Percentiles rank a stretch among this genome's conserved stretches.
Conservation (phyloP, 1,140 invertebrate species). For the Drosophila nasuta region DNA sequence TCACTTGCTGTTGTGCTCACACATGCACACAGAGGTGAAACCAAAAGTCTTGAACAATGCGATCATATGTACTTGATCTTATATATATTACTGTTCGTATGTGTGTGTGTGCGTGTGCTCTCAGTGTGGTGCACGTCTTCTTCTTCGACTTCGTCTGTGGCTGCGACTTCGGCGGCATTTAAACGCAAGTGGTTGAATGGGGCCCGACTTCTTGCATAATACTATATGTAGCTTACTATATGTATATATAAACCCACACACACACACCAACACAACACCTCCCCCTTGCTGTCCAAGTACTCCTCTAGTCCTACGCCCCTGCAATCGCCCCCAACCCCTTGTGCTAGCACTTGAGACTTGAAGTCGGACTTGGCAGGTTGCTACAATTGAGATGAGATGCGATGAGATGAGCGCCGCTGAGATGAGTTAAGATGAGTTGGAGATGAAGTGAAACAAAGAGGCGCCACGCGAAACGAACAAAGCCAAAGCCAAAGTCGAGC, state of each 20-base stretch:
- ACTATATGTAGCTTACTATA: not conserved
- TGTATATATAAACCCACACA: not conserved
- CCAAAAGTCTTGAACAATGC: conserved; percentile 55
- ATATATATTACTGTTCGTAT: conserved; percentile 18
- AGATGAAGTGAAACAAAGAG: conserved; percentile 63
- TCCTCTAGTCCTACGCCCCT: not conserved
- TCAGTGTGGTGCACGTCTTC: conserved; percentile 44
- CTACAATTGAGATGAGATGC: conserved; percentile 58
- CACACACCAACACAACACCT: too few species aligned
- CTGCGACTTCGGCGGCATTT: conserved; percentile 51
- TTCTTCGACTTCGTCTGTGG: conserved; percentile 12
- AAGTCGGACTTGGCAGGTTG: conserved; percentile 62
- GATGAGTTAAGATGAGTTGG: conserved; percentile 16
- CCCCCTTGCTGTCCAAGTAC: not conserved
- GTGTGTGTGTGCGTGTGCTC: conserved; percentile 22
- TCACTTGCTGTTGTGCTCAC: conserved; percentile 4
- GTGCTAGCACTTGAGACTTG: conserved; percentile 62
- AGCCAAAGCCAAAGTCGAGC: conserved; percentile 12
- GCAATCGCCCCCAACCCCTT: not conserved
- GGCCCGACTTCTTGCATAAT: conserved; percentile 77
- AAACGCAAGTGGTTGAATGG: conserved; percentile 59
- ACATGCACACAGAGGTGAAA: conserved; percentile 68
- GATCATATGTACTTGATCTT: conserved; percentile 50
- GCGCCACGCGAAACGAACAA: conserved; percentile 50
- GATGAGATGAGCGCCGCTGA: conserved; percentile 11